Base-by-base conservation (phyloP, 2,113 vertebrate species). In the Hirundichthys speculiger region DNA sequence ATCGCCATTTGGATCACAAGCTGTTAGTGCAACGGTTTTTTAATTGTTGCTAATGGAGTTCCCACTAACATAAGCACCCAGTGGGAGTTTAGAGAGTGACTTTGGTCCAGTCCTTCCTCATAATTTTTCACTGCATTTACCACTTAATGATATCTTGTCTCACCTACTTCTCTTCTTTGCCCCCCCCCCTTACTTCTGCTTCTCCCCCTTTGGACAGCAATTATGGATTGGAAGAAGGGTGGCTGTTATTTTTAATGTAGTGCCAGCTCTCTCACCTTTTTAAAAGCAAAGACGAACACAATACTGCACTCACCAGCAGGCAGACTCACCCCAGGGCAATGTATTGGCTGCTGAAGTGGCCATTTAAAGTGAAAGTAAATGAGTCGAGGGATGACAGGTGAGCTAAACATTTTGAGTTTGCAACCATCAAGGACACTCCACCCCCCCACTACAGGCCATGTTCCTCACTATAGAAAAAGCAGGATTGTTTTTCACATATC, bases 41-140 rank as follows among this genome's bases (percentile, higher is more conserved):
- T 89, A 90, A 89, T 89, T 15, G 59, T 67, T 76, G 62, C 84
- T 89, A 86, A 87, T 91, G 77, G 69, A 75, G 64, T 84, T 84
- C 58, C 53, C 18, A 19, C 75, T 59, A 66, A 79, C 55, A 50
- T 69, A 63, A 74, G 77, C 55, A 73, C 74, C 78, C 73, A 38
- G 42, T 73, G 82, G 85, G 82, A 81, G 71, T 71, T 66, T 51
- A 22, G 51, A 75, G 42, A 55, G 47, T 5, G 42, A 60, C 47
- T 78, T 52, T 69, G 61, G 64, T 40, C 27, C 39, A 42, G 15
- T 57, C 56, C 64, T 49, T 38, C 54, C 46, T 21, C 13, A n/a
- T 27, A 13, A 43, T 71, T 60, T 54, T 16, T 59, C 46, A 60
- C 38, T 61, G 53, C 64, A 41, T 58, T 62, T 30, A 57, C 61